These are phyloP conservation scores for Synanthedon andrenaeformis DNA, from an alignment of 2,888 invertebrate species.

Conservation along the genomic window DNA sequence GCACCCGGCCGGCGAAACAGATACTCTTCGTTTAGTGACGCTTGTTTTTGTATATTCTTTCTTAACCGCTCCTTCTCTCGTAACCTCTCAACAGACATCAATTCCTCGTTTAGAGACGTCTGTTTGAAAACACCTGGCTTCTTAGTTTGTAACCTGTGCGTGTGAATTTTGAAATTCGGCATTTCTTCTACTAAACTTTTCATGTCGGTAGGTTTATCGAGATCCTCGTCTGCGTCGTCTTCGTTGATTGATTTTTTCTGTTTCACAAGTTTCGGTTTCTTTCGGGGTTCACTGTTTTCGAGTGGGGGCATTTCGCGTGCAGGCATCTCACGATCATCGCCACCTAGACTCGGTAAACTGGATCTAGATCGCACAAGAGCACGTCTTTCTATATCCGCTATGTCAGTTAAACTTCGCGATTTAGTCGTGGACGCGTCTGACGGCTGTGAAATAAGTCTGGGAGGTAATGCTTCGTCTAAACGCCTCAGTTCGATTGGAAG, in stretches of 20 bases:
- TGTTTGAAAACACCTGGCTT: conserved; percentile 80
- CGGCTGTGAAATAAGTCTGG: conserved; percentile 55
- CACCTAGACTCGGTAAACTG: conserved; percentile 77
- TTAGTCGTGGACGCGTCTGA: conserved; percentile 75
- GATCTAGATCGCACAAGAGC: conserved; percentile 81
- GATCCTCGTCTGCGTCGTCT: conserved; percentile 75
- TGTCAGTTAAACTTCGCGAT: conserved; percentile 87
- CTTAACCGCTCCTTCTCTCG: conserved; percentile 85
- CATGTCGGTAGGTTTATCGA: conserved; percentile 78
- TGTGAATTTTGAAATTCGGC: conserved; percentile 74
- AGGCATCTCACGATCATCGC: conserved; percentile 40
- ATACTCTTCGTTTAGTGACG: conserved; percentile 88
- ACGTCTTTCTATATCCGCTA: conserved; percentile 79
- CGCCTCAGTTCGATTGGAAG: conserved; percentile 89
- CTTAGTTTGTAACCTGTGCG: conserved; percentile 51
- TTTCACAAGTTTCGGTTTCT: conserved; percentile 81
- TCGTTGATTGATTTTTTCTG: conserved; percentile 88
- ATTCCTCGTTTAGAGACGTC: conserved; percentile 88
- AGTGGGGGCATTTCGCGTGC: conserved; percentile 28
- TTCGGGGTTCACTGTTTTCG: conserved; percentile 67
- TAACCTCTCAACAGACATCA: conserved; percentile 88
- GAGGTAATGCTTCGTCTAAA: conserved; percentile 72
- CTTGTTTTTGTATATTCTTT: conserved; percentile 89
- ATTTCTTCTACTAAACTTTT: conserved; percentile 73
- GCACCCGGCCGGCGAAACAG: conserved; percentile 76